Percentiles rank a stretch among this genome's conserved stretches.
These are phyloP conservation scores for Lobophora halterata DNA, from an alignment of 2,888 invertebrate species.

Conservation along the genomic window DNA sequence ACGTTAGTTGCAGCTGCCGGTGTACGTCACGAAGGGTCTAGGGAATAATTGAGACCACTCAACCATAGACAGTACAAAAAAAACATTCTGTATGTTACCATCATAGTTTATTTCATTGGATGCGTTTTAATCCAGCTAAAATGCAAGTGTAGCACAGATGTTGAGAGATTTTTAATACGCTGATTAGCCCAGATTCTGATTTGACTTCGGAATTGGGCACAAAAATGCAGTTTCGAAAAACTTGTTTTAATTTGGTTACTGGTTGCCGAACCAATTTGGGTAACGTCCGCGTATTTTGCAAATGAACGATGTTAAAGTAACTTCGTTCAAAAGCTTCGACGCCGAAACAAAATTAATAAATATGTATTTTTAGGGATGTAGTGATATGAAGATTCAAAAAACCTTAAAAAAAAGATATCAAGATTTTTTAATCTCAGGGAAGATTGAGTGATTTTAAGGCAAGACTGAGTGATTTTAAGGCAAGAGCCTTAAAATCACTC, in stretches of 20 bases:
- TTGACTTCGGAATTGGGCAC: constrained; percentile 17
- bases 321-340: no score
- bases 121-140: constrained; percentile 17
- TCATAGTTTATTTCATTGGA: constrained; percentile 33
- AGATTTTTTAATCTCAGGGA: no score
- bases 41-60: constrained; percentile 65
- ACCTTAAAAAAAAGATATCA: no score
- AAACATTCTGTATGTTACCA: constrained; percentile 47
- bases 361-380: no score
- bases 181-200: constrained; percentile 29
- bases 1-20: constrained; percentile 77
- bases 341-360: no score
- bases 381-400: no score
- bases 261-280: constrained; percentile 1
- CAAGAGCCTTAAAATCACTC: no score
- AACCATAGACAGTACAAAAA: constrained; percentile 56
- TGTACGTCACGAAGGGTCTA: constrained; percentile 71
- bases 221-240: constrained; percentile 16
- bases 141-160: constrained; percentile 18
- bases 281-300: constrained; percentile 5
- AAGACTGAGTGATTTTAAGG: no score
- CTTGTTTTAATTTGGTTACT: constrained; percentile 6
- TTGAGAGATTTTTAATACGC: constrained; percentile 20
- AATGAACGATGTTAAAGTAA: no score
- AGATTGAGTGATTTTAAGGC: no score